Percentiles rank a stretch among this genome's conserved stretches.
Conservation (phyloP, 2,797 vertebrate species). For the Bufotes viridis region DNA sequence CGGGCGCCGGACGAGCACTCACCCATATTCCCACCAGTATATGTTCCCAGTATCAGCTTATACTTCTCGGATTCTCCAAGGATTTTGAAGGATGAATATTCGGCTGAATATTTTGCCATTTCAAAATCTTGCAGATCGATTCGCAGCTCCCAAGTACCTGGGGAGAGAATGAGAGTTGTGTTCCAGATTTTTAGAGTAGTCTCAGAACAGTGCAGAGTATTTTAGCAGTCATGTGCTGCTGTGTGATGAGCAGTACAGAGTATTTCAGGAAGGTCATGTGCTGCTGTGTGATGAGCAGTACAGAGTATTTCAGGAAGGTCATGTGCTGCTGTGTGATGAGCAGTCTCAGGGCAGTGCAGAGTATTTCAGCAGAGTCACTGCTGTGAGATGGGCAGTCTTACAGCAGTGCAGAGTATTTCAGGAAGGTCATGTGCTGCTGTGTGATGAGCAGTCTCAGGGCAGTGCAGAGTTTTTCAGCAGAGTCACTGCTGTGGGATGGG, state of each 20-base stretch:
- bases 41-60: constrained; percentile 32
- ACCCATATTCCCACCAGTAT: constrained; percentile 55
- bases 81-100: constrained; percentile 52
- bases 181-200: background rate
- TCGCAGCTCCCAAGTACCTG: constrained; percentile 55
- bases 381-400: no score
- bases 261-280: background rate
- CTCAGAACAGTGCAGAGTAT: background rate
- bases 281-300: no score
- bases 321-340: no score
- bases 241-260: background rate
- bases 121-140: constrained; percentile 59
- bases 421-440: no score
- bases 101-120: constrained; percentile 39
- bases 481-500: no score
- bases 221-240: no score
- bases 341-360: no score
- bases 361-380: no score
- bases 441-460: no score
- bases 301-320: no score
- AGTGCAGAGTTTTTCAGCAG: no score
- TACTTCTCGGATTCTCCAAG: constrained; percentile 54
- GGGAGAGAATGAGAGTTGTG: background rate
- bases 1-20: background rate
- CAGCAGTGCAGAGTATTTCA: no score